Conservation (phyloP, 2,113 vertebrate genomes). For the Rhynchomys soricoides region DNA sequence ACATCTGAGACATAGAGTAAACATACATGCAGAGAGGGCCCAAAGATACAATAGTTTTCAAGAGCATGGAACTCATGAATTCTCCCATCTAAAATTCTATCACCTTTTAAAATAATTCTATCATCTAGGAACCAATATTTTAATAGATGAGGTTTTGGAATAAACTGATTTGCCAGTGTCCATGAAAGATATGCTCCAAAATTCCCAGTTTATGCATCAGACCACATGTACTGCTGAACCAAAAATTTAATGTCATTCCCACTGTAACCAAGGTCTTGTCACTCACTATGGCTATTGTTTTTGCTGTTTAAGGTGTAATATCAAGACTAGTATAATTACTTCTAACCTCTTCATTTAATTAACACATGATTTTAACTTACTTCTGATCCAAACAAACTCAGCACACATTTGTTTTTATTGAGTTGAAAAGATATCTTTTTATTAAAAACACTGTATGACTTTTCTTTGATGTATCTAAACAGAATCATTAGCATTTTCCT, state of each 20-base stretch:
- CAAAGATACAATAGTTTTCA: background rate
- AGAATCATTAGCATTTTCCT: background rate
- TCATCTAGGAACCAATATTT: background rate
- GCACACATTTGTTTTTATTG: background rate
- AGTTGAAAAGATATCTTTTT: background rate
- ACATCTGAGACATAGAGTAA: background rate
- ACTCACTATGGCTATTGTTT: background rate
- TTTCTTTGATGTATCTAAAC: background rate
- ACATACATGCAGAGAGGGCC: fast-evolving
- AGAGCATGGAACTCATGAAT: background rate
- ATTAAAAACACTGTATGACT: background rate
- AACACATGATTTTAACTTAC: background rate
- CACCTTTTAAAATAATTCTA: too few species aligned
- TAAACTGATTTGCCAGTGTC: background rate
- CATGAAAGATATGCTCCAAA: background rate
- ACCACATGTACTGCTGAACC: background rate
- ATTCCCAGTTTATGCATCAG: background rate
- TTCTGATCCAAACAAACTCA: background rate
- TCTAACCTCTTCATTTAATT: background rate
- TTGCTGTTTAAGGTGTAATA: background rate
- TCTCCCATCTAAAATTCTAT: background rate
- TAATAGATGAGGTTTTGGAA: background rate
- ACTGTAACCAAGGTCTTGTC: background rate
- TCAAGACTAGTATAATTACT: background rate
- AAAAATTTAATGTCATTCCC: background rate